Base-by-base conservation (phyloP, 1,140 invertebrate species). In the Bacillus rossius region DNA sequence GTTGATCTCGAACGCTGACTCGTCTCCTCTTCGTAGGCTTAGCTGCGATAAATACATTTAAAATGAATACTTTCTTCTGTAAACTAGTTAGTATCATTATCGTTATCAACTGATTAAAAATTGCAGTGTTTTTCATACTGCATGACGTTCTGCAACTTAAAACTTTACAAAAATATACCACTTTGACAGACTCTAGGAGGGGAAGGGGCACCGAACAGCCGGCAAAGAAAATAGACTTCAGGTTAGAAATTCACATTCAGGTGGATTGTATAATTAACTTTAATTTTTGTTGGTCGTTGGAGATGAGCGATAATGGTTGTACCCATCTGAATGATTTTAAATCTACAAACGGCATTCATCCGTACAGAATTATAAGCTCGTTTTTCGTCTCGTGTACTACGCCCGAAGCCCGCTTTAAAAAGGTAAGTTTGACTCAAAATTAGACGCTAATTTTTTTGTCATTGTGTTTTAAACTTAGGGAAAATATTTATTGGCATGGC, bases 251-350 rank as follows among this genome's bases (percentile, higher is more conserved):
- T 29, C 26, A 50, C 23, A 23, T 10, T 23, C 23, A 29, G 25
- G 20, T 50, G 14, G 3, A 23, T 23, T 16, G n/a, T 10, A 2
- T 26, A 23, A 7, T 50, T 50, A 16, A 14, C 3, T 23, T 50
- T 2, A 8, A 10, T 2, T 29, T 7, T 29, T 13, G n/a, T 50
- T 2, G 51, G 22, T 54, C 10, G 13, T 40, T 49, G 47, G 73
- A 79, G 75, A 84, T 84, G 83, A 84, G 81, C 75, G 81, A 83
- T 73, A 77, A 77, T 79, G 85, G 85, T 68, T 89, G 87, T 72
- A 81, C 84, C 77, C 87, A 89, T 78, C 77, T 89, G 67, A 84
- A 79, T 76, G 85, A 84, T 77, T 87, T 88, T 75, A 89, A 89
- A 78, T 80, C 81, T 69, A 81, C 82, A 45, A 84, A 86, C 74